Evolutionary conservation across 2,113 vertebrate species (phyloP).

Genomic region (Aegithalos caudatus): DNA sequence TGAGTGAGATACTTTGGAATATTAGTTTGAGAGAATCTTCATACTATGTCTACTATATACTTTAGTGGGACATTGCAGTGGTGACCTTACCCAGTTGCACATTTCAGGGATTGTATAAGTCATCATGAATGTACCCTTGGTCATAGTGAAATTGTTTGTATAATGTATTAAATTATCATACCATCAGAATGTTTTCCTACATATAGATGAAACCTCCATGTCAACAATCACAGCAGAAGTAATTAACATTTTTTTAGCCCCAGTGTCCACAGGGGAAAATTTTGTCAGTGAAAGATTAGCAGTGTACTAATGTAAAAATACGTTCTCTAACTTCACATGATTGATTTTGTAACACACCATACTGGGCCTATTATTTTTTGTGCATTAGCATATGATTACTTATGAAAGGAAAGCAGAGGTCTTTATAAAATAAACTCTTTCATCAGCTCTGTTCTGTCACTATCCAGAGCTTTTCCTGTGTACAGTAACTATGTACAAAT

Average conservation of each 20-base stretch:
- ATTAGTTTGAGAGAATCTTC: neutral
- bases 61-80: neutral
- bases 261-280: neutral
- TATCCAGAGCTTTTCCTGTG: constrained; percentile 4
- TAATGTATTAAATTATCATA: neutral
- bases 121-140: neutral
- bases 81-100: neutral
- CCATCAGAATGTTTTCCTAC: neutral
- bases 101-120: neutral
- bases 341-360: neutral
- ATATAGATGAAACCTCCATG: neutral
- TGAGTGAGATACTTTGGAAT: neutral
- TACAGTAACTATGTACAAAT: neutral
- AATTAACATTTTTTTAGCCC: neutral
- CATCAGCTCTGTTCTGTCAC: neutral
- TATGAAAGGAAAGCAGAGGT: neutral
- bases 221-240: neutral
- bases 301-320: constrained; percentile 18
- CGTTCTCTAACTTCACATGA: neutral
- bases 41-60: neutral
- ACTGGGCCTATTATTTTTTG: constrained; percentile 7
- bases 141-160: neutral
- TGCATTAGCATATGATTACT: neutral
- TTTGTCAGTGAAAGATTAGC: constrained; percentile 9
- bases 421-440: neutral